Evolutionary conservation across 2,113 vertebrate species (phyloP), one percentile per base, ranked within the genome.

Genomic region (Cottus gobio): DNA sequence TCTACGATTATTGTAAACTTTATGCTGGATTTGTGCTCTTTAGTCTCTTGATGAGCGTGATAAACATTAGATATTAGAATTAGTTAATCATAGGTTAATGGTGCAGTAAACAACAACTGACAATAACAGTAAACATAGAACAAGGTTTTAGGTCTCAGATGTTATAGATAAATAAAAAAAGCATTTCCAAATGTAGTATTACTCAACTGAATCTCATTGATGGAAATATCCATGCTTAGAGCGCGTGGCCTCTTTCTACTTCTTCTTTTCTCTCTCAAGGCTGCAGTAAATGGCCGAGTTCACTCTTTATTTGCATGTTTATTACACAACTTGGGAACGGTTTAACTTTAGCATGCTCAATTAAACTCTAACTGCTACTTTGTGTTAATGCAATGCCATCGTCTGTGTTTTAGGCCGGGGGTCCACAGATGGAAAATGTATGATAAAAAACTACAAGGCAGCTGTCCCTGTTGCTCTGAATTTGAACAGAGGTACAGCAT

Each of bases 251-350:
- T 44, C 20, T 48, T 60, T 30, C 11, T 67, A 3, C n/a, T 64
- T 42, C 61, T 57, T 31, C 72, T 54, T 66, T 56, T 31, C 24
- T 54, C 13, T 66, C 12, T 65, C 4, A 61, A 48, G 36, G 44
- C 61, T 54, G 16, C 1, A 44, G 36, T 24, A 37, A 16, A 16
- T 50, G 12, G 1, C 22, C n/a, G 31, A 37, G 15, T 42, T 61
- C 34, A 64, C 74, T 63, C 54, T 56, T 57, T 7, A 69, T 86
- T 71, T 83, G 36, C 74, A 85, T 66, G 9, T 74, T 81, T 64
- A 77, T 37, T 63, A 77, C 50, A 60, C 71, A 52, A 5, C 73
- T 81, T 64, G 63, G 39, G 50, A 67, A 57, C 37, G 65, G 30
- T 77, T 87, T 68, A 80, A 80, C 37, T 68, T 58, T n/a, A 57